Base-by-base conservation (phyloP, 2,888 invertebrate genomes). In the Notodonta ziczac region DNA sequence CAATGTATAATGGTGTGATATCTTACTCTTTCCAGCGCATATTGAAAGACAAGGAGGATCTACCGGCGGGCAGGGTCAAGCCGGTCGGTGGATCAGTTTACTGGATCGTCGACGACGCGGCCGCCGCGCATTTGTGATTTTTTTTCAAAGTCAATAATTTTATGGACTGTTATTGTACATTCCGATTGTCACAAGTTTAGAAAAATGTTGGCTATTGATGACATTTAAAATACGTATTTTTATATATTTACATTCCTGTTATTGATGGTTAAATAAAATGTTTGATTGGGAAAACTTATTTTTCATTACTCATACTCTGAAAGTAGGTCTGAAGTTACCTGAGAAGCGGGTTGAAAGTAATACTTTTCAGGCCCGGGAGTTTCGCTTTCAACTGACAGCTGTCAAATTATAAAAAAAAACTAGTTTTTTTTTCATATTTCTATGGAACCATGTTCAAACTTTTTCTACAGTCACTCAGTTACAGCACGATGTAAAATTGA, bases 41-140 rank as follows among this genome's bases (percentile, higher is more conserved):
- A 65, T 90, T 98, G 63, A 95, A 95, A 70, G 96, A 97, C 64
- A 95, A 95, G 61, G 97, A 97, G 78, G 93, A 95, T 58, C 90
- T 98, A 32, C 98, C 98, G 8, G 97, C 98, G 0, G 95, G 95
- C 1, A 89, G 95, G 81, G 97, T 98, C 13, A 93, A 95, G 65
- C 97, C 97, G 0, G 86, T 94, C 65, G 76, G 67, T 16, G 98
- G 98, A 14, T 91, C 95, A 58, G 87, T 98, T 0, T 94, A 95
- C 73, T 95, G 95, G 94, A 94, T 96, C 40, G 83, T 96, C 0
- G 96, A 96, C 77, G 86, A 93, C 58, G 93, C 89, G 0, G 95
- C 96, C 0, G 94, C 94, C 0, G 78, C 79, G 56, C 76, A 82
- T 62, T 81, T 92, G 72, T 9, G 53, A 46, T 57, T 24, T 24